phyloP scores from a whole-genome alignment of 2,113 vertebrate species.

The Oxyruncus cristatus region DNA sequence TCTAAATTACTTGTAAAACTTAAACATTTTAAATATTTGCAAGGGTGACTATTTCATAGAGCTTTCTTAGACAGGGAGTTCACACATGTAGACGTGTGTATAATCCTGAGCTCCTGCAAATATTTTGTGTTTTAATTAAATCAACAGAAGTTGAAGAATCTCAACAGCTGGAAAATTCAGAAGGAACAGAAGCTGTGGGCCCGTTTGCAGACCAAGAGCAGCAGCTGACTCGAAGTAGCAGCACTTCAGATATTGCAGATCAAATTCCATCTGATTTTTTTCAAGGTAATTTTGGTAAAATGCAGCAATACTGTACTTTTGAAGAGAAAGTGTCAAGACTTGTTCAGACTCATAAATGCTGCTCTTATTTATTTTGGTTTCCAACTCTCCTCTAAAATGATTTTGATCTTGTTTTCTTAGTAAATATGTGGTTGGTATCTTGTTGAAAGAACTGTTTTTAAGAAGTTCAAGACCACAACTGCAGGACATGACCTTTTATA shows the following conservation, averaged over 20 bases:
- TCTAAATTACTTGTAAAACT: background rate
- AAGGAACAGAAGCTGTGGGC: conserved; percentile 69
- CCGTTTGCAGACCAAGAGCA: conserved; percentile 69
- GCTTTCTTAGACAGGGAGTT: background rate
- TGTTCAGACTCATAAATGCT: background rate
- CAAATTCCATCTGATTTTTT: conserved; percentile 76
- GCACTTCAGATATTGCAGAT: conserved; percentile 90
- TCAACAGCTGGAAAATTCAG: conserved; percentile 79
- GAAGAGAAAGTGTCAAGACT: background rate
- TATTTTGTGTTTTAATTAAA: background rate
- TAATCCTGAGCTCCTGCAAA: background rate
- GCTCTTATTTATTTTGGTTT: background rate
- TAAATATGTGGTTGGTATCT: background rate
- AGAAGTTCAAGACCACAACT: background rate
- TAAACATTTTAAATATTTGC: background rate
- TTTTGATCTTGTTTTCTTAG: background rate
- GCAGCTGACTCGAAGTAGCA: conserved; percentile 86
- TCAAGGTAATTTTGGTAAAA: conserved; percentile 74
- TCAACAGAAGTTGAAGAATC: conserved; percentile 89
- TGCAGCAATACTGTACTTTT: background rate
- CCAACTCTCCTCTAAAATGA: background rate
- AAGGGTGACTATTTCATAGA: background rate
- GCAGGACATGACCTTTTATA: background rate
- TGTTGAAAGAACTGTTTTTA: background rate
- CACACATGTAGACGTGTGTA: fast-evolving